Evolutionary conservation across 2,113 vertebrate species (phyloP).

Genomic region (human): DNA sequence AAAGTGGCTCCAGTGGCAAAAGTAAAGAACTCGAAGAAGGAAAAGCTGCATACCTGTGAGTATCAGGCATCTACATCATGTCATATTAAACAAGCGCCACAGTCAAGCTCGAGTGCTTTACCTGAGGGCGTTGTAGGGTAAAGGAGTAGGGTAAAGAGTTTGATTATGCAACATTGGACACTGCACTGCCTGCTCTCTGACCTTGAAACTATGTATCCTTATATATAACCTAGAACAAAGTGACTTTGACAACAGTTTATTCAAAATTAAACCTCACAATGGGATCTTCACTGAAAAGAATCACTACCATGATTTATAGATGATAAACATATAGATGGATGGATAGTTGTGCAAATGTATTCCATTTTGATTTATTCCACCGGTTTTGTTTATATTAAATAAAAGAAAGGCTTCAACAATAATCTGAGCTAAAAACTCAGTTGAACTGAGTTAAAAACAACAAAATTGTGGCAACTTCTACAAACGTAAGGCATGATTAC

Average conservation of each 20-base stretch:
- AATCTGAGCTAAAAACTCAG: background rate
- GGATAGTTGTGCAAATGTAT: background rate
- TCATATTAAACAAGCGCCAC: background rate
- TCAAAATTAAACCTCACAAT: background rate
- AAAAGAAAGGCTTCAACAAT: background rate
- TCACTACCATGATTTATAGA: background rate
- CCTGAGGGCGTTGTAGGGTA: background rate
- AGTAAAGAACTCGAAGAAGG: constrained; percentile 98
- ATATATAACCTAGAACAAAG: background rate
- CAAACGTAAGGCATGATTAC: background rate
- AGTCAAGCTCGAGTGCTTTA: background rate
- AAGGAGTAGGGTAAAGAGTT: background rate
- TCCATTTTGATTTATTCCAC: background rate
- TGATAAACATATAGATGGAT: background rate
- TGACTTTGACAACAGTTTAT: background rate
- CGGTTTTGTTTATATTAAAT: background rate
- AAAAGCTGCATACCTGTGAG: constrained; percentile 99
- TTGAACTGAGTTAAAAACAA: background rate
- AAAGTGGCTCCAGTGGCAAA: constrained; percentile 94
- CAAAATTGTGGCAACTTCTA: background rate
- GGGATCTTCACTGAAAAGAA: background rate
- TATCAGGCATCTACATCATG: constrained; percentile 47
- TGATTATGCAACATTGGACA: background rate
- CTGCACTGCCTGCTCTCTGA: background rate
- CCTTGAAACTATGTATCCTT: background rate